Percentiles rank a stretch among this genome's conserved stretches.
Conservation (phyloP, 92 coral and sea anemone species). For the Zoanthus solanderi region DNA sequence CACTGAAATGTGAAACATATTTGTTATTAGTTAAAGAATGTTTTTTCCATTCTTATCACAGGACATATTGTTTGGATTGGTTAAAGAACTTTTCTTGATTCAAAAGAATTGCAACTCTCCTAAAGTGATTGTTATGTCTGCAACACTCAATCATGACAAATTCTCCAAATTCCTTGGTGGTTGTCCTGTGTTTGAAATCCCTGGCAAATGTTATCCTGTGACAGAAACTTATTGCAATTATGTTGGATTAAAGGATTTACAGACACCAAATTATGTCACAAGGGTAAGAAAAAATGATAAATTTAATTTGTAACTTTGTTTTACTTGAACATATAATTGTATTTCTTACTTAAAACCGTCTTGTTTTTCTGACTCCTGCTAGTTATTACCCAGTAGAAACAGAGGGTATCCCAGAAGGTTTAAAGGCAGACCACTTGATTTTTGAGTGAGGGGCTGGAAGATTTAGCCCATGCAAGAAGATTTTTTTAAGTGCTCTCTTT, state of each 20-base stretch:
- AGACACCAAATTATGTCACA: slow-evolving; percentile 83
- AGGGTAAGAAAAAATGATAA: slow-evolving; percentile 62
- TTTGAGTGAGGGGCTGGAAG: too few species aligned
- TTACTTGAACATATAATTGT: too few species aligned
- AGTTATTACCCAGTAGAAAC: background rate
- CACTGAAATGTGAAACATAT: background rate
- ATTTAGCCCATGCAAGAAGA: too few species aligned
- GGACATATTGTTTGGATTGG: slow-evolving; percentile 95
- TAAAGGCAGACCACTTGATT: background rate
- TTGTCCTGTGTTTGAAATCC: slow-evolving; percentile 94
- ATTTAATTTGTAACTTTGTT: background rate
- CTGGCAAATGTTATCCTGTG: slow-evolving; percentile 90
- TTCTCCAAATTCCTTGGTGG: slow-evolving; percentile 83
- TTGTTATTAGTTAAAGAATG: background rate
- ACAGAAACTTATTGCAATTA: slow-evolving; percentile 73
- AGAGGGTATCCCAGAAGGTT: background rate
- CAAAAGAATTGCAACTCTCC: slow-evolving; percentile 48
- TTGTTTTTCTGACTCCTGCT: background rate
- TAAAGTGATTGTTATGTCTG: slow-evolving; percentile 89
- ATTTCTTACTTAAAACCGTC: too few species aligned
- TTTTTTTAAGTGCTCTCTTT: too few species aligned
- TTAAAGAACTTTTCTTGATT: slow-evolving; percentile 77
- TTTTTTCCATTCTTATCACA: slow-evolving; percentile 27
- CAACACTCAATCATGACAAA: slow-evolving; percentile 88
- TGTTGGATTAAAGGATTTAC: slow-evolving; percentile 74